Conservation (phyloP, 2,113 vertebrate species). For the Theropithecus gelada region DNA sequence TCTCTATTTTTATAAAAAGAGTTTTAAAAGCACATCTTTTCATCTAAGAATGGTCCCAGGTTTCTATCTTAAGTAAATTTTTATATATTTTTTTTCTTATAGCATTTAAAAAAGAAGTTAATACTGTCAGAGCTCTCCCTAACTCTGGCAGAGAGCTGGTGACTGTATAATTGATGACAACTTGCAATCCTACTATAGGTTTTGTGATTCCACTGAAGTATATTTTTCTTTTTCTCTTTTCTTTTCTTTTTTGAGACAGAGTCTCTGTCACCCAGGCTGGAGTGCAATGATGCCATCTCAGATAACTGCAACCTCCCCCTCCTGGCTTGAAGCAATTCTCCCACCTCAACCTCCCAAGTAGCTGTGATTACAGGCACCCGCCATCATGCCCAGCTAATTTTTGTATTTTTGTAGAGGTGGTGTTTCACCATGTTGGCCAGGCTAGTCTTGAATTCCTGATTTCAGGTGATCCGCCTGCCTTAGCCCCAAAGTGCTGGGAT, state of each 20-base stretch:
- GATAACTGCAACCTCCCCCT: no score
- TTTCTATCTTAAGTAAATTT: constrained; percentile 69
- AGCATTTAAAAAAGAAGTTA: constrained; percentile 37
- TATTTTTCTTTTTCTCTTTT: not conserved
- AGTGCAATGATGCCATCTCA: no score
- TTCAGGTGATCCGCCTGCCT: no score
- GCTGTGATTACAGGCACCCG: no score
- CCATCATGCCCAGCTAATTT: no score
- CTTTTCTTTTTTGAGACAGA: not conserved
- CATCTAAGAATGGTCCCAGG: constrained; percentile 65
- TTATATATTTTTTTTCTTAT: not conserved
- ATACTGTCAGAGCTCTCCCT: constrained; percentile 52
- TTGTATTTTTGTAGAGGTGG: no score
- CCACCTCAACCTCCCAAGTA: no score
- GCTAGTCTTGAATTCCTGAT: no score
- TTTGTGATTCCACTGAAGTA: constrained; percentile 19
- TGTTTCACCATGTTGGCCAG: no score
- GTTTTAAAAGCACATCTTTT: constrained; percentile 59
- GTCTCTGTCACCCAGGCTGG: no score
- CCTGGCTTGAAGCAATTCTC: no score
- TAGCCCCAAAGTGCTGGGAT: no score
- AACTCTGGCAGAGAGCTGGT: constrained; percentile 18
- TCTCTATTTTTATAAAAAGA: constrained; percentile 59
- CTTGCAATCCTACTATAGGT: not conserved
- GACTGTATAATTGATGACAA: constrained; percentile 46